Evolutionary conservation across 2,113 vertebrate genomes (phyloP).

Genomic region (Hippoglossus stenolepis): DNA sequence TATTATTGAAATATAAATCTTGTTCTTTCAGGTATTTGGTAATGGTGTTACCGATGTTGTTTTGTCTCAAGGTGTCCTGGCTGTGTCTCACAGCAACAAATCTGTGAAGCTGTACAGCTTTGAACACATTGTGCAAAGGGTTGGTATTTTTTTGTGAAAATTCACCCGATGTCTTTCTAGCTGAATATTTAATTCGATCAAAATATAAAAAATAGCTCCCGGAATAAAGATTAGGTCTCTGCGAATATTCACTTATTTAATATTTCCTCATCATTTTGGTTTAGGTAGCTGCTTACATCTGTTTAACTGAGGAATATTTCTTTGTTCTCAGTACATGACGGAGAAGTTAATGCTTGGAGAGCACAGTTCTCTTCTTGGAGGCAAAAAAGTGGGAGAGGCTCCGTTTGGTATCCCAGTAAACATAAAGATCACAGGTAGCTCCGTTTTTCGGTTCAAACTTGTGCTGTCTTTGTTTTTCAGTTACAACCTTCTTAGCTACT

Average conservation of each 20-base stretch:
- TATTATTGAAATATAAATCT: not conserved
- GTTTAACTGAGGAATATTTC: constrained; percentile 6
- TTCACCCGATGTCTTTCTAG: not conserved
- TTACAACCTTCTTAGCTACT: not conserved
- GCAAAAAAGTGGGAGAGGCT: constrained; percentile 88
- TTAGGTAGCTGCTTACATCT: not conserved
- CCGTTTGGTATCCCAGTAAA: constrained; percentile 95
- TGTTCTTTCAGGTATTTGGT: constrained; percentile 89
- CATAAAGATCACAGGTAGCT: constrained; percentile 92
- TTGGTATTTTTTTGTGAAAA: constrained; percentile 62
- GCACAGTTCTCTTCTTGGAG: constrained; percentile 87
- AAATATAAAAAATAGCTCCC: not conserved
- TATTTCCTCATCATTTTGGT: not conserved
- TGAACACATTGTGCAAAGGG: constrained; percentile 89
- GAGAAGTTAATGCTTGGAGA: constrained; percentile 87
- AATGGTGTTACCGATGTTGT: constrained; percentile 89
- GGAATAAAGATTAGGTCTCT: too few relatives aligned
- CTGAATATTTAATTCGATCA: not conserved
- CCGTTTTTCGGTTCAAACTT: not conserved
- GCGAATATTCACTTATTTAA: too few relatives aligned
- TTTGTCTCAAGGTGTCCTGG: constrained; percentile 91
- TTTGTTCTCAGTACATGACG: constrained; percentile 89
- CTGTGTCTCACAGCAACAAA: constrained; percentile 91
- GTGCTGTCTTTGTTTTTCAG: not conserved
- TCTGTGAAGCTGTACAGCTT: constrained; percentile 93